A percentile compares a stretch with the other conserved stretches of the same genome.
These are phyloP conservation scores for Drosophila athabasca DNA, from an alignment of 1,140 invertebrate genomes.

Conservation along the genomic window DNA sequence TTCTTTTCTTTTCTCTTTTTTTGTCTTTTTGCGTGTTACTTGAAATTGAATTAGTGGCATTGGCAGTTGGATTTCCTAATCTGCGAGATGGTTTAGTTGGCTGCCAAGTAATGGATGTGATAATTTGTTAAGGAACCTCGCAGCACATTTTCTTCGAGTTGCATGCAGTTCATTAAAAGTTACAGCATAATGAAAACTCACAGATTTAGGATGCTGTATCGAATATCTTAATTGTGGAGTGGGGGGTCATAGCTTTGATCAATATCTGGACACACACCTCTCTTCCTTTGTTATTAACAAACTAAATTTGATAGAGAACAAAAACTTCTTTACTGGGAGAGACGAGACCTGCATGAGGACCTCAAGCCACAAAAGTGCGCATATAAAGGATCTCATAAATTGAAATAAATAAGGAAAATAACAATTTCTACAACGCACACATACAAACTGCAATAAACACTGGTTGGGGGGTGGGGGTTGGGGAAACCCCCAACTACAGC, in stretches of 20 bases:
- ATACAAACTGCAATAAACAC: not conserved
- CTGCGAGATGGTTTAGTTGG: conserved; percentile 45
- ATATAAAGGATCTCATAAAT: conserved; percentile 79
- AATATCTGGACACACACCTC: conserved; percentile 25
- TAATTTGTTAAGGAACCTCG: conserved; percentile 54
- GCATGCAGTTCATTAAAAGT: conserved; percentile 17
- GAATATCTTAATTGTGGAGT: no score
- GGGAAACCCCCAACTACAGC: conserved; percentile 16
- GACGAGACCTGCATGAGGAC: conserved; percentile 32
- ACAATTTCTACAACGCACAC: conserved; percentile 55
- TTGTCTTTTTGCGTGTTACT: conserved; percentile 51
- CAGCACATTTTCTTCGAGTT: no score
- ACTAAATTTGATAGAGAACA: conserved; percentile 29
- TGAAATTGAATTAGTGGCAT: conserved; percentile 78
- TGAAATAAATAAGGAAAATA: conserved; percentile 82
- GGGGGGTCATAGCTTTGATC: conserved; percentile 18
- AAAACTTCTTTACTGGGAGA: conserved; percentile 53
- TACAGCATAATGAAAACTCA: not conserved
- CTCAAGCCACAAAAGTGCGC: conserved; percentile 67
- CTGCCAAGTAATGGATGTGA: conserved; percentile 67
- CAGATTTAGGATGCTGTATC: no score
- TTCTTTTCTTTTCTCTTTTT: conserved; percentile 21
- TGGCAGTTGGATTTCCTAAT: conserved; percentile 65
- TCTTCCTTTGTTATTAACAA: conserved; percentile 28
- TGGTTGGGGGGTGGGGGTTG: not conserved